Evolutionary conservation across 2,113 vertebrate genomes (phyloP).

Genomic region (Tetrax tetrax): DNA sequence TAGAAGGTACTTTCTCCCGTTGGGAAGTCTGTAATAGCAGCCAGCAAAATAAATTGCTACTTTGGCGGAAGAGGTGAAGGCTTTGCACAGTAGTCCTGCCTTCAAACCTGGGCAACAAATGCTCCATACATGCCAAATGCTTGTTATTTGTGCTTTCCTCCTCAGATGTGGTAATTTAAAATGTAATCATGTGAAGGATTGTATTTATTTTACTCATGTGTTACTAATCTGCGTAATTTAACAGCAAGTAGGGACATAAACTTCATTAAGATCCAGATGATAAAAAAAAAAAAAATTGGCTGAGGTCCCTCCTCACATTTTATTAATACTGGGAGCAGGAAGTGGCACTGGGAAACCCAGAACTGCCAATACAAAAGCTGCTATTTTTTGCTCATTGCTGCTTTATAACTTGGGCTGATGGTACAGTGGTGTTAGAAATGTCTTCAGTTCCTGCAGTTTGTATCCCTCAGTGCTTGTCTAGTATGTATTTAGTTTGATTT

Average conservation of each 20-base stretch:
- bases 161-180: constrained; percentile 28
- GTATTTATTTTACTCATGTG: constrained; percentile 56
- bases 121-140: neutral
- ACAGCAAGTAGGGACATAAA: constrained; percentile 45
- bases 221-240: constrained; percentile 56
- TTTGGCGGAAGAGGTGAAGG: neutral
- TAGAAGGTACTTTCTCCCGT: neutral
- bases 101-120: neutral
- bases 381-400: neutral
- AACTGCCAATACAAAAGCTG: neutral
- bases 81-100: neutral
- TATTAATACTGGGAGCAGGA: neutral
- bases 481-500: neutral
- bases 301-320: neutral
- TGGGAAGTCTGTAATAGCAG: neutral
- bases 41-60: neutral
- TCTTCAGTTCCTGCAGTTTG: neutral
- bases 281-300: neutral
- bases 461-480: neutral
- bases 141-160: neutral
- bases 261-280: constrained; percentile 26
- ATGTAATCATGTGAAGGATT: constrained; percentile 23
- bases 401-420: neutral
- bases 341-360: neutral
- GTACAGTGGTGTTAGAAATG: neutral